Percentiles rank a stretch among this genome's conserved stretches.
Evolutionary conservation across 2,888 invertebrate species (phyloP).

Genomic region (Diploptera punctata): DNA sequence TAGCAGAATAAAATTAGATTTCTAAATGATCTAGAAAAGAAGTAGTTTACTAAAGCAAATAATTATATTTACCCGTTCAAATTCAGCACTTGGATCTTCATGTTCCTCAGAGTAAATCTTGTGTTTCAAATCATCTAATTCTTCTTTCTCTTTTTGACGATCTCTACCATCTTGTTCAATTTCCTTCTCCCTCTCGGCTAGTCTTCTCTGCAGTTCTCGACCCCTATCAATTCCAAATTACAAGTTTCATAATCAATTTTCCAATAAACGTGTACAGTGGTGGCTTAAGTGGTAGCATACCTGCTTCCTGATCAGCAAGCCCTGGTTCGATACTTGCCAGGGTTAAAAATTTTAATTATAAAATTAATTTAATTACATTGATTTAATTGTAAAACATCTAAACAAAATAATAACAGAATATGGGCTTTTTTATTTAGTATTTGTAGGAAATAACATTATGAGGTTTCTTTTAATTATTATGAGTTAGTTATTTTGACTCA

Average conservation of each 20-base stretch:
- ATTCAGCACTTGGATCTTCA: conserved; percentile 69
- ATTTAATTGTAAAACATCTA: neutral
- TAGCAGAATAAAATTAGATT: too few relatives aligned
- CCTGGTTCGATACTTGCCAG: too few relatives aligned
- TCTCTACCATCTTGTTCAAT: conserved; percentile 92
- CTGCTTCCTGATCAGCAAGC: too few relatives aligned
- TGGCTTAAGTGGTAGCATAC: too few relatives aligned
- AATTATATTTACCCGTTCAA: conserved; percentile 65
- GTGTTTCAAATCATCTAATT: conserved; percentile 82
- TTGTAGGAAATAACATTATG: too few relatives aligned
- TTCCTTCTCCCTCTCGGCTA: conserved; percentile 92
- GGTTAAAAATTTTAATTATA: too few relatives aligned
- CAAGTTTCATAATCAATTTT: neutral
- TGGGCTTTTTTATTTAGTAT: too few relatives aligned
- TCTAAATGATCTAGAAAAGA: too few relatives aligned
- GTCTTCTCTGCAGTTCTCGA: conserved; percentile 86
- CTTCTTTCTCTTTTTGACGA: conserved; percentile 85
- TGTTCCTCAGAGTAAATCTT: conserved; percentile 73
- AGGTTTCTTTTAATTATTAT: too few relatives aligned
- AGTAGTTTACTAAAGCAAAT: too few relatives aligned
- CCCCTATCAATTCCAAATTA: conserved; percentile 59
- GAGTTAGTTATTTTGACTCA: too few relatives aligned
- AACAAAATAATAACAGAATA: neutral
- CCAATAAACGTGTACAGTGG: neutral
- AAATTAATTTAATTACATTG: too few relatives aligned